These are phyloP conservation scores for Nasonia oneida DNA, from an alignment of 2,888 invertebrate genomes.

Conservation along the genomic window DNA sequence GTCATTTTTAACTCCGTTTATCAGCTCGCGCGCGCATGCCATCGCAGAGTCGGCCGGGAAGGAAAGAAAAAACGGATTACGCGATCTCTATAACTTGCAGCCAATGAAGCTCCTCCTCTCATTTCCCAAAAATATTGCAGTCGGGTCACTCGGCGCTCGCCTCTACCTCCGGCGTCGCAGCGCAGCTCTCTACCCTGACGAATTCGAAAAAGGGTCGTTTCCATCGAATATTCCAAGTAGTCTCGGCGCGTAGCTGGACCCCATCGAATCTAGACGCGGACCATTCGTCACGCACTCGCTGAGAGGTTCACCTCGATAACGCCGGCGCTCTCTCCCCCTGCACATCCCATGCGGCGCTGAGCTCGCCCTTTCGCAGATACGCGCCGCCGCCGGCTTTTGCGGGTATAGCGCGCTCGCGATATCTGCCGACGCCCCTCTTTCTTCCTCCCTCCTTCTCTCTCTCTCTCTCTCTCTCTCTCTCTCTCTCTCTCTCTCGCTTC, in stretches of 20 bases:
- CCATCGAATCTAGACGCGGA: slow-evolving; percentile 73
- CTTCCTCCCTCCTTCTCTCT: slow-evolving; percentile 55
- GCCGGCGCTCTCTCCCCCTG: slow-evolving; percentile 65
- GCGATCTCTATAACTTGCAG: slow-evolving; percentile 7
- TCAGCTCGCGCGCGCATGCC: slow-evolving; percentile 55
- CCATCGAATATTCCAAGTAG: slow-evolving; percentile 73
- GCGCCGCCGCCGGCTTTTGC: slow-evolving; percentile 66
- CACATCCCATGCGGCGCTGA: slow-evolving; percentile 39
- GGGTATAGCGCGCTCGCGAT: slow-evolving; percentile 65
- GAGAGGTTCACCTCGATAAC: slow-evolving; percentile 77
- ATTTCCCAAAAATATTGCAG: slow-evolving; percentile 60
- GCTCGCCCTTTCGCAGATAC: slow-evolving; percentile 64
- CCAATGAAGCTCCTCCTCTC: slow-evolving; percentile 54
- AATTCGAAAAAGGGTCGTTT: slow-evolving; percentile 68
- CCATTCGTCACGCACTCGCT: slow-evolving; percentile 79
- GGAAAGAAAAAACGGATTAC: slow-evolving; percentile 62
- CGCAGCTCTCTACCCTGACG: slow-evolving; percentile 32
- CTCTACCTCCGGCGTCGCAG: neutral
- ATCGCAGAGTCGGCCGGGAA: slow-evolving; percentile 32
- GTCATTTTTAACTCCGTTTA: slow-evolving; percentile 58
- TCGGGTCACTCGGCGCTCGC: slow-evolving; percentile 22
- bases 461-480: too few species aligned
- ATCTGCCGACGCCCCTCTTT: slow-evolving; percentile 66
- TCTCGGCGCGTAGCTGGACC: slow-evolving; percentile 64
- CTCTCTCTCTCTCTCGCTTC: slow-evolving; percentile 33